phyloP scores from a whole-genome alignment of 2,888 invertebrate species.

The Orthosia gothica region DNA sequence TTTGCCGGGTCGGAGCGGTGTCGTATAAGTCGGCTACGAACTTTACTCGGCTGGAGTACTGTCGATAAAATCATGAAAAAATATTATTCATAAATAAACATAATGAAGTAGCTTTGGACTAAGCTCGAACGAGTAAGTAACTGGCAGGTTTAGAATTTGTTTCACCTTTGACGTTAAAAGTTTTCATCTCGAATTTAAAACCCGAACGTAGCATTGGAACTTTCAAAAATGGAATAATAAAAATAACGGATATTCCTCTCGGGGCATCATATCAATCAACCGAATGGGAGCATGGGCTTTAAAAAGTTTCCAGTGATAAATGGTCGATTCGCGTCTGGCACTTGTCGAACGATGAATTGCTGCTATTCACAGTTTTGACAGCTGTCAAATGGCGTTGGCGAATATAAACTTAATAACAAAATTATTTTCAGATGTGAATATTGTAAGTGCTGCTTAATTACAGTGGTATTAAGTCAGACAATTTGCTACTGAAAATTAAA shows the following conservation, averaged over 20 bases:
- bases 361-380: constrained; percentile 23
- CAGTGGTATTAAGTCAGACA: too few species aligned
- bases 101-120: not conserved
- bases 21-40: too few species aligned
- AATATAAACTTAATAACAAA: not conserved
- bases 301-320: constrained; percentile 62
- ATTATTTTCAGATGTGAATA: not conserved
- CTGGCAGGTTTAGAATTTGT: not conserved
- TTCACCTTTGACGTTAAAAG: constrained; percentile 12
- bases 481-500: too few species aligned
- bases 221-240: constrained; percentile 27
- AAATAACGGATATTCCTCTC: constrained; percentile 28
- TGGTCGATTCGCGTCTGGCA: constrained; percentile 48
- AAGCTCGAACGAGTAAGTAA: not conserved
- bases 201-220: constrained; percentile 19
- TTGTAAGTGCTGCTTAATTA: not conserved
- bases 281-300: constrained; percentile 41
- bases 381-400: constrained; percentile 27
- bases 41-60: not conserved
- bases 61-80: not conserved
- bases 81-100: not conserved
- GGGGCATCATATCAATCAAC: constrained; percentile 57
- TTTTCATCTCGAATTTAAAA: constrained; percentile 25
- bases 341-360: constrained; percentile 54
- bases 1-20: too few species aligned